A percentile compares a stretch with the other conserved stretches of the same genome.
phyloP scores from a whole-genome alignment of 1,140 invertebrate genomes.

The Drosophila ercepeae region DNA sequence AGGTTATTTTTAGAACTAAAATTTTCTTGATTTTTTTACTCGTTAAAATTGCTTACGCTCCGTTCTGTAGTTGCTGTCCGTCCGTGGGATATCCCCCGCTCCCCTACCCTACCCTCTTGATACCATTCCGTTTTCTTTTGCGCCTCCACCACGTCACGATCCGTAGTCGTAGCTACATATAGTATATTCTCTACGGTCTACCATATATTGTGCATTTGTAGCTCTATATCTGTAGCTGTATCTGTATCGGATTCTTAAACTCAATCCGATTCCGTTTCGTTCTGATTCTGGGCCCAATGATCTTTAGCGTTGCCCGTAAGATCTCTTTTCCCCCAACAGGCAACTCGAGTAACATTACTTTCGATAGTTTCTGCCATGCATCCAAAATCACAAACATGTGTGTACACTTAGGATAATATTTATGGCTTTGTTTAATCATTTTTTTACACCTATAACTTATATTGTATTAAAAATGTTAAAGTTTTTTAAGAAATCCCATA shows the following conservation, averaged over 20 bases:
- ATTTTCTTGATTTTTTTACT: constrained; percentile 74
- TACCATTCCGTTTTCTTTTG: background rate
- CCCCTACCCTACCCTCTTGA: background rate
- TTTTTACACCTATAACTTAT: too few relatives aligned
- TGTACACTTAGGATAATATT: constrained; percentile 13
- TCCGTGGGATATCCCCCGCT: background rate
- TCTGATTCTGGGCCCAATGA: constrained; percentile 35
- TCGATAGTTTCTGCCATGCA: constrained; percentile 49
- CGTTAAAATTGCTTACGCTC: constrained; percentile 76
- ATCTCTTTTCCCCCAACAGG: constrained; percentile 38
- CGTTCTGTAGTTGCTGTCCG: constrained; percentile 58
- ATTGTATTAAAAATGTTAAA: too few relatives aligned
- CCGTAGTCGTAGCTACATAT: constrained; percentile 46
- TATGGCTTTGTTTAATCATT: background rate
- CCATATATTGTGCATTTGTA: constrained; percentile 23
- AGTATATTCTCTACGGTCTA: constrained; percentile 19
- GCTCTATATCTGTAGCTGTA: constrained; percentile 27
- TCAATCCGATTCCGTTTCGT: constrained; percentile 30
- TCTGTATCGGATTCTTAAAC: constrained; percentile 23
- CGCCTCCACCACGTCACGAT: constrained; percentile 40
- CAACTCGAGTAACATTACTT: constrained; percentile 73
- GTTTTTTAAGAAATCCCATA: too few relatives aligned
- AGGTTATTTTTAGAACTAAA: constrained; percentile 79
- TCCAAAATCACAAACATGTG: constrained; percentile 30
- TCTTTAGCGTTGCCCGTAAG: constrained; percentile 49